Evolutionary conservation across 2,797 vertebrate species (phyloP).

Genomic region (Eleutherodactylus coqui): DNA sequence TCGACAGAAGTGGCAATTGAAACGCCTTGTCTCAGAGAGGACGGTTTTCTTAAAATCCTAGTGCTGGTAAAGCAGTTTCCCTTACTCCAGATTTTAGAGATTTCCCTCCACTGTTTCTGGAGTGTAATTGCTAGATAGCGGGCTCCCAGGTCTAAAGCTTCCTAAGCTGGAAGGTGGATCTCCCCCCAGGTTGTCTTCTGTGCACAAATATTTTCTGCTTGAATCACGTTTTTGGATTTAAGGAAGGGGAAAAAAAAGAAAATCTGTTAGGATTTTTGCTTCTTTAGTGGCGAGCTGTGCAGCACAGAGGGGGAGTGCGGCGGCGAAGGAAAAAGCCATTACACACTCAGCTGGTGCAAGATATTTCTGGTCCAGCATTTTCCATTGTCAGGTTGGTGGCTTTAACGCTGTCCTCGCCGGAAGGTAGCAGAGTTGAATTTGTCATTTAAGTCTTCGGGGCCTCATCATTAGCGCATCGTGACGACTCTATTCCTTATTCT

Average conservation of each 20-base stretch:
- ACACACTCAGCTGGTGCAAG: slow-evolving; percentile 41
- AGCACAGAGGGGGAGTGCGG: neutral
- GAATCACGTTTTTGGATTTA: neutral
- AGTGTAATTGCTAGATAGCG: neutral
- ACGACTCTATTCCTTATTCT: neutral
- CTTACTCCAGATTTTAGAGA: neutral
- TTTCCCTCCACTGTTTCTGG: neutral
- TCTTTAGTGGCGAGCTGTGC: neutral
- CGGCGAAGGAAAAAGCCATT: slow-evolving; percentile 44
- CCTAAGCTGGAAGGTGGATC: slow-evolving; percentile 31
- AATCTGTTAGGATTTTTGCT: slow-evolving; percentile 33
- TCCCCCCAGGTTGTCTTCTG: slow-evolving; percentile 5
- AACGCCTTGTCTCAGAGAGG: no score
- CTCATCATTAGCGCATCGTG: neutral
- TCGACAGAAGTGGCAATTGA: no score
- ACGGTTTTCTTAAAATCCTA: neutral
- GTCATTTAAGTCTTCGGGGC: neutral
- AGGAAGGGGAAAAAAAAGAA: neutral
- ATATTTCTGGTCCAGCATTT: slow-evolving; percentile 30
- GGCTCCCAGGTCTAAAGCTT: neutral
- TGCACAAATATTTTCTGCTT: neutral
- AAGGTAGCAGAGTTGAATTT: neutral
- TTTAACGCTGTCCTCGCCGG: slow-evolving; percentile 26
- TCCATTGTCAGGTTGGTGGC: neutral
- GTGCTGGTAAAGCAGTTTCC: neutral